Evolutionary conservation across 2,113 vertebrate species (phyloP).

Genomic region (Neopipo cinnamomea): DNA sequence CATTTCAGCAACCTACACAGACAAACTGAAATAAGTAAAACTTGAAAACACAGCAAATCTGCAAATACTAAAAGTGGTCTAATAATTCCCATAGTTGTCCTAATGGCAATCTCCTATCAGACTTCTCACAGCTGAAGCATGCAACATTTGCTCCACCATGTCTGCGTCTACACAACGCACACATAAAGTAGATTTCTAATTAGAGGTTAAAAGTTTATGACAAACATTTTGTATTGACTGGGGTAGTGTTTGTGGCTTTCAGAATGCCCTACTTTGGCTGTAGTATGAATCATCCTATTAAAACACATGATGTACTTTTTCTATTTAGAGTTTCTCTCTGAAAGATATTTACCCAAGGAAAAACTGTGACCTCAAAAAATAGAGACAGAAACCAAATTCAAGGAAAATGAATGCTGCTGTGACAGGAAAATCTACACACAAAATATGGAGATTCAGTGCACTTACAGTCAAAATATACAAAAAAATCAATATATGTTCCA

Average conservation of each 20-base stretch:
- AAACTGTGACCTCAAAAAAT: neutral
- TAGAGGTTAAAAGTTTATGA: neutral
- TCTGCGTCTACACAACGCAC: neutral
- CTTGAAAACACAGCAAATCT: neutral
- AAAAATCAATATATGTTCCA: neutral
- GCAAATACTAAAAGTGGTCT: neutral
- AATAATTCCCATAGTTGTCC: neutral
- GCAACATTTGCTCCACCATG: accelerated
- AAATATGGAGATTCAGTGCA: neutral
- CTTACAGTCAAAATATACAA: neutral
- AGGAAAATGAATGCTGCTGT: neutral
- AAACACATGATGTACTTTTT: neutral
- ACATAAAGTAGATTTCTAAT: neutral
- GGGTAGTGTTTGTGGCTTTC: neutral
- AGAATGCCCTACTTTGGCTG: neutral
- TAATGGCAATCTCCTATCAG: neutral
- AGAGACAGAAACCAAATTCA: neutral
- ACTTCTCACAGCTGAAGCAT: neutral
- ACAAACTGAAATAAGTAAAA: neutral
- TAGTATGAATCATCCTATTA: neutral
- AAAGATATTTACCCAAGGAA: neutral
- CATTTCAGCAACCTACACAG: neutral
- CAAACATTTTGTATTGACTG: neutral
- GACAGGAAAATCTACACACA: neutral
- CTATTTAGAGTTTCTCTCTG: neutral